Conservation (phyloP, 2,888 invertebrate genomes). For the Parnassius mnemosyne region DNA sequence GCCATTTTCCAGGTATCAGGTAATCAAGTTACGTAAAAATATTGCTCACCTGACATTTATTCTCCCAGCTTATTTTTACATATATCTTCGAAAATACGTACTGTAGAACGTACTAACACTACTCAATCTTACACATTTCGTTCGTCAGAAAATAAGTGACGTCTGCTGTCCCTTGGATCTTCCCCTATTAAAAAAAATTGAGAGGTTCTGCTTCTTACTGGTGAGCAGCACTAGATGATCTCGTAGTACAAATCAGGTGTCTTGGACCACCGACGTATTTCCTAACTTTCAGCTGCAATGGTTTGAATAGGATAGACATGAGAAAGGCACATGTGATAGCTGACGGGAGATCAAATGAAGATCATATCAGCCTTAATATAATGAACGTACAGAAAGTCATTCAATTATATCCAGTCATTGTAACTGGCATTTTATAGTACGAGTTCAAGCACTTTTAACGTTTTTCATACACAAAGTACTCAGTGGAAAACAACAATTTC, state of each 20-base stretch:
- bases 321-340: background rate
- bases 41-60: too few species aligned
- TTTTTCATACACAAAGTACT: background rate
- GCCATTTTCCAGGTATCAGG: too few species aligned
- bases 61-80: too few species aligned
- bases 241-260: conserved; percentile 12
- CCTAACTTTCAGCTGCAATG: conserved; percentile 6
- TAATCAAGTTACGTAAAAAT: too few species aligned
- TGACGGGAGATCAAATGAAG: conserved; percentile 1
- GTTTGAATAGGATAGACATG: conserved; percentile 14
- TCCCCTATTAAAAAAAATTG: background rate
- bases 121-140: too few species aligned
- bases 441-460: background rate
- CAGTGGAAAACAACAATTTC: background rate
- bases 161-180: too few species aligned
- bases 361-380: background rate
- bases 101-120: too few species aligned
- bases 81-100: too few species aligned
- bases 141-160: too few species aligned
- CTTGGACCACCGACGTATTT: conserved; percentile 16
- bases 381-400: background rate
- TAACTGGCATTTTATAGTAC: background rate
- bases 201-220: conserved; percentile 5
- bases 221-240: conserved; percentile 2
- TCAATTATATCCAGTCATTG: background rate